These are phyloP conservation scores for Echinops telfairi DNA, from an alignment of 2,113 vertebrate genomes.

Conservation along the genomic window DNA sequence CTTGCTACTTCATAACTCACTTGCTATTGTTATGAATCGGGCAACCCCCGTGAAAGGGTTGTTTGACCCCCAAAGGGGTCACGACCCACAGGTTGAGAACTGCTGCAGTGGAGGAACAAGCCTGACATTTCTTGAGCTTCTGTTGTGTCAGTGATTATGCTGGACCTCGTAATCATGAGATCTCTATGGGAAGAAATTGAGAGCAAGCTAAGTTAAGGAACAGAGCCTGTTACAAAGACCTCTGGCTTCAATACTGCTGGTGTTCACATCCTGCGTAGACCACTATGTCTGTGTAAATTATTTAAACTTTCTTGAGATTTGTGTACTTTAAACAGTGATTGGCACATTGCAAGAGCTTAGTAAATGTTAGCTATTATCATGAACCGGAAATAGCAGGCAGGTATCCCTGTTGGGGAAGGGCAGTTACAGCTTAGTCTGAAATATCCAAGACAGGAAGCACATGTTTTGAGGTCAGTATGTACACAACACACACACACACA, in stretches of 20 bases:
- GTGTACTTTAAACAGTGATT: background rate
- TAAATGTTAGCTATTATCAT: background rate
- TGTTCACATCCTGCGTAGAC: background rate
- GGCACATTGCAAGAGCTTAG: background rate
- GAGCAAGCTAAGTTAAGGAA: background rate
- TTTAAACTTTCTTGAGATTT: background rate
- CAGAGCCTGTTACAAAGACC: background rate
- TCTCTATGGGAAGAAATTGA: background rate
- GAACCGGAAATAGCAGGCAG: background rate
- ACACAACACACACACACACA: too few relatives aligned
- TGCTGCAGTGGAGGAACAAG: background rate
- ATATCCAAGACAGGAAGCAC: background rate
- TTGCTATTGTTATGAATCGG: too few relatives aligned
- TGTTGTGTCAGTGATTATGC: background rate
- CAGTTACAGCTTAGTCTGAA: background rate
- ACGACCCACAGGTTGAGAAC: too few relatives aligned
- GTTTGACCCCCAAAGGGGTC: too few relatives aligned
- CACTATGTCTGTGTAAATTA: background rate
- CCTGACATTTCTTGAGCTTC: background rate
- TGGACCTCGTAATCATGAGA: accelerated
- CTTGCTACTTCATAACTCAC: too few relatives aligned
- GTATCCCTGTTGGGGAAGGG: background rate
- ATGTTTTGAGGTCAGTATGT: background rate
- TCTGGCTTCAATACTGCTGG: background rate
- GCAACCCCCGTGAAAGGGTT: too few relatives aligned